Base-by-base conservation (phyloP, 1,140 invertebrate genomes). In the Gryon sp. region DNA sequence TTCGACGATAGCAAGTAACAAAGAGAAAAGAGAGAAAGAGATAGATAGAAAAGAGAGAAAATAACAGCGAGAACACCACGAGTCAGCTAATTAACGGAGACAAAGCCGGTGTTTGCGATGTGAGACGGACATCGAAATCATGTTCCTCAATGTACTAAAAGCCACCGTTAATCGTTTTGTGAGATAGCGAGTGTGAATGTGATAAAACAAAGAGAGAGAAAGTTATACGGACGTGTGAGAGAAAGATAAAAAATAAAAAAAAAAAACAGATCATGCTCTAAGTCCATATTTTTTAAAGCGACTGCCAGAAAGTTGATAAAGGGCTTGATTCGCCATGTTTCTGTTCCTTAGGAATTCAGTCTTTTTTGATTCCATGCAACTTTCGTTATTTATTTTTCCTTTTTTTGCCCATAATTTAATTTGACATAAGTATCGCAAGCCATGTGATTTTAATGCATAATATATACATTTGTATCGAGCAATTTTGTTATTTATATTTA, bases 241-340 rank as follows among this genome's bases (percentile, higher is more conserved):
- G 40, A 59, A 5, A 36, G 34, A 50, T 0, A 16, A 22, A 30
- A 28, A 59, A 18, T n/a, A n/a, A n/a, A n/a, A 28, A 18, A 53
- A 14, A 24, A 7, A 16, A 15, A 40, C 15, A 32, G 38, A 34
- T 26, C 16, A 22, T 26, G 45, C 55, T 65, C 26, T 24, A 20
- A 62, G 70, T 74, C 52, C 45, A 66, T 75, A 75, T 75, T 75
- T 75, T 75, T 66, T n/a, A 73, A 66, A 40, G 52, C 38, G 62
- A 75, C 46, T 59, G 30, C 43, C 45, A 24, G 20, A 60, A 60
- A 59, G 43, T 59, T 69, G 32, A 59, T 48, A 11, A 41, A 22
- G 26, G 19, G 16, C 20, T 43, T 38, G 19, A 28, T 36, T 66
- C 4, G 24, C 18, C 12, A 48, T 11, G 16, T 30, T 53, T 55